Conservation (phyloP, 2,888 invertebrate genomes). For the Colostygia pectinataria region DNA sequence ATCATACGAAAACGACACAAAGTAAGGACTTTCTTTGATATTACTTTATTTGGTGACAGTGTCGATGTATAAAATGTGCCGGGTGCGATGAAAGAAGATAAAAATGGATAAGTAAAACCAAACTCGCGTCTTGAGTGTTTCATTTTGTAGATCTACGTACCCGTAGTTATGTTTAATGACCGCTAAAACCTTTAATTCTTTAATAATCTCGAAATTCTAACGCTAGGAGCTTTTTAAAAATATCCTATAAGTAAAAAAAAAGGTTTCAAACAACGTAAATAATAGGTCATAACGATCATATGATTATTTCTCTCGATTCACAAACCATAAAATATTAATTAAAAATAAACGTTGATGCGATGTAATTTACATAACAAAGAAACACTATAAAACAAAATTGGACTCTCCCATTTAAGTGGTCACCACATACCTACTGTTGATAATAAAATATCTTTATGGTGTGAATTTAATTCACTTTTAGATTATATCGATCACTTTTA, state of each 20-base stretch:
- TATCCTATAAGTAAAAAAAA: too few relatives aligned
- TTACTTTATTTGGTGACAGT: conserved; percentile 59
- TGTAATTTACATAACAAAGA: conserved; percentile 34
- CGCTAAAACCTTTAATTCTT: too few relatives aligned
- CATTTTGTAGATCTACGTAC: too few relatives aligned
- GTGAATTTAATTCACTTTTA: conserved; percentile 35
- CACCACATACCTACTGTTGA: conserved; percentile 31
- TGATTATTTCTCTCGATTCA: conserved; percentile 10
- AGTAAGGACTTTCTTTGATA: conserved; percentile 61
- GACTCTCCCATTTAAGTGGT: conserved; percentile 25
- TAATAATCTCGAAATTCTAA: too few relatives aligned
- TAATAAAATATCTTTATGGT: conserved; percentile 35
- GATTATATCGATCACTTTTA: conserved; percentile 34
- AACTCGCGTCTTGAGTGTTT: too few relatives aligned
- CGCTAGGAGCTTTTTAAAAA: too few relatives aligned
- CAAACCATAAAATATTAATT: conserved; percentile 29
- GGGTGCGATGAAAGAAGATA: too few relatives aligned
- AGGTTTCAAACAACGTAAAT: too few relatives aligned
- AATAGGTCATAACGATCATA: too few relatives aligned
- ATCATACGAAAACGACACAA: conserved; percentile 49
- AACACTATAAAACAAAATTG: conserved; percentile 32
- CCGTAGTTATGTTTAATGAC: too few relatives aligned
- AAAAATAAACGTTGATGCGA: conserved; percentile 27
- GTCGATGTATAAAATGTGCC: too few relatives aligned
- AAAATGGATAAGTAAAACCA: too few relatives aligned